Evolutionary conservation across 2,888 invertebrate genomes (phyloP).

Genomic region (Eilema griseolum): DNA sequence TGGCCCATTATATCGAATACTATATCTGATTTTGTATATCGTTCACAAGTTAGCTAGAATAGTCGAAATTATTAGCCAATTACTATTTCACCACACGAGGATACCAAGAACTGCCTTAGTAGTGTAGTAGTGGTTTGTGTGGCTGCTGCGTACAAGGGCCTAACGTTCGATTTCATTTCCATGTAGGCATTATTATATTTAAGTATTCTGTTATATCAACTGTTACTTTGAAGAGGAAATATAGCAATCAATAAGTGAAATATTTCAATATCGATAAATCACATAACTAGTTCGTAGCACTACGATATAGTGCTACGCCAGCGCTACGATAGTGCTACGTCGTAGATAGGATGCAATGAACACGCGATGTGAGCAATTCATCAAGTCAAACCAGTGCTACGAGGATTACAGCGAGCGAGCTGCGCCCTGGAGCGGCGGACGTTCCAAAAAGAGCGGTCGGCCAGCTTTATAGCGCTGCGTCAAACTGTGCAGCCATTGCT

Average conservation of each 20-base stretch:
- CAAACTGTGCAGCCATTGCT: background rate
- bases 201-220: too few species aligned
- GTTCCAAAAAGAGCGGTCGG: background rate
- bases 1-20: background rate
- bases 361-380: constrained; percentile 13
- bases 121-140: background rate
- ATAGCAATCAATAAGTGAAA: background rate
- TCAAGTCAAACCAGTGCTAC: background rate
- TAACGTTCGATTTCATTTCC: too few species aligned
- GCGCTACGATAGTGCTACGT: background rate
- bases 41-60: background rate
- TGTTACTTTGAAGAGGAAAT: too few species aligned
- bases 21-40: background rate
- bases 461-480: background rate
- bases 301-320: constrained; percentile 4
- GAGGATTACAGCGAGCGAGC: background rate
- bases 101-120: background rate
- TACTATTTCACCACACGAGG: background rate
- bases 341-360: background rate
- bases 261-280: background rate
- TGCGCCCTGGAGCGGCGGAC: background rate
- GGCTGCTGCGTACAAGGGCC: background rate
- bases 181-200: too few species aligned
- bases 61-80: background rate
- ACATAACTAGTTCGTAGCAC: background rate